Conservation (phyloP, 2,888 invertebrate species). For the Timema cristinae region DNA sequence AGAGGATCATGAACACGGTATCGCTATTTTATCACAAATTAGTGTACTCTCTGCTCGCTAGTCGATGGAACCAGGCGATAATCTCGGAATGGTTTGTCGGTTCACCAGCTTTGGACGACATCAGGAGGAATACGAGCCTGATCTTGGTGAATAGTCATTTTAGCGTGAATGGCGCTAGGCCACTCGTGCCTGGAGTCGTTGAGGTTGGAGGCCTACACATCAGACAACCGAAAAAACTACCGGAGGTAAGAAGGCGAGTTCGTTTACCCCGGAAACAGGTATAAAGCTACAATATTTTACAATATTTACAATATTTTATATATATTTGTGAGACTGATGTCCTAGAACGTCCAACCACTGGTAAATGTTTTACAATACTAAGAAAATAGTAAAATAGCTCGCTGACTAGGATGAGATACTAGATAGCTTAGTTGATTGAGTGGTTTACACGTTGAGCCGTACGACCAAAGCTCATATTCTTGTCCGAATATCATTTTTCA, state of each 20-base stretch:
- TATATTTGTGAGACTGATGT: too few species aligned
- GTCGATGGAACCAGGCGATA: background rate
- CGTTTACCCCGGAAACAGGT: too few species aligned
- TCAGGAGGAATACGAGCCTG: constrained; percentile 21
- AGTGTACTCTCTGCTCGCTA: background rate
- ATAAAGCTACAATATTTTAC: too few species aligned
- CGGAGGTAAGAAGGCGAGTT: constrained; percentile 13
- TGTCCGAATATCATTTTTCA: too few species aligned
- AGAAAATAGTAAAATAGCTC: too few species aligned
- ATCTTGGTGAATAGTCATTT: constrained; percentile 22
- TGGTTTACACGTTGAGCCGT: too few species aligned
- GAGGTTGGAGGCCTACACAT: constrained; percentile 26
- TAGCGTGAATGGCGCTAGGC: constrained; percentile 20
- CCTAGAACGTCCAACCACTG: too few species aligned
- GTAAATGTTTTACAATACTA: too few species aligned
- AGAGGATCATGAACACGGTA: constrained; percentile 22
- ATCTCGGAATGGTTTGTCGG: background rate
- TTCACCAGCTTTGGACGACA: constrained; percentile 21
- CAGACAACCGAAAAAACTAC: constrained; percentile 13
- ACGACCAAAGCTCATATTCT: too few species aligned
- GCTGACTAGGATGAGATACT: too few species aligned
- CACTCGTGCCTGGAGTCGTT: constrained; percentile 21
- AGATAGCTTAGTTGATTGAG: too few species aligned
- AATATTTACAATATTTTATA: too few species aligned
- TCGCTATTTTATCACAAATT: background rate